A percentile compares a stretch with the other conserved stretches of the same genome.
phyloP scores from a whole-genome alignment of 2,888 invertebrate species.

The Arenicola marina region DNA sequence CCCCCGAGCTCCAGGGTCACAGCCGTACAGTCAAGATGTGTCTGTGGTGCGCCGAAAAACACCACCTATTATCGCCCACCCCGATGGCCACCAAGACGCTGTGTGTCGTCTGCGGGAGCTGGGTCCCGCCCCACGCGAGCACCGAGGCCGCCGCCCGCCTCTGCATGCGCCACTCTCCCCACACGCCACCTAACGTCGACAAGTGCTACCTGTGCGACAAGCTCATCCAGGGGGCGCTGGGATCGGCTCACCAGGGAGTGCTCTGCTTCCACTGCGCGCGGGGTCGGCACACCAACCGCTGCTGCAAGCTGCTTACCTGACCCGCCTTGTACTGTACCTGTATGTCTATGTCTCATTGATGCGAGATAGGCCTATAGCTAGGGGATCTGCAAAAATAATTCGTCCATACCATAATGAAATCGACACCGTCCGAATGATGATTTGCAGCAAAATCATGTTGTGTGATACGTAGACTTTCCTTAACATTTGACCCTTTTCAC shows the following conservation, averaged over 20 bases:
- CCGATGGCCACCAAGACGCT: background rate
- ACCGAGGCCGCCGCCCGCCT: background rate
- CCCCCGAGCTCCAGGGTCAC: background rate
- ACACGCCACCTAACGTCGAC: background rate
- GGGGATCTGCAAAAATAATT: no score
- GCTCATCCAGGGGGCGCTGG: background rate
- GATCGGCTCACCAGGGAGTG: background rate
- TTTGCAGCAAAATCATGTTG: no score
- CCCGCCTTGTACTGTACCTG: no score
- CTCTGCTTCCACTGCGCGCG: background rate
- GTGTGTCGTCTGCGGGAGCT: constrained; percentile 2
- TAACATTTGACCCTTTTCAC: no score
- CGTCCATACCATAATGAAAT: no score
- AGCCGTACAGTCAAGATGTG: background rate
- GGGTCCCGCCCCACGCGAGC: background rate
- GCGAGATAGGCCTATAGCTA: no score
- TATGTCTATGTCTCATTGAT: no score
- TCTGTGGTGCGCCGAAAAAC: background rate
- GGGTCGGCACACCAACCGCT: background rate
- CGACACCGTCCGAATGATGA: no score
- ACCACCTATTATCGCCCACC: background rate
- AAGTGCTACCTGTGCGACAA: background rate
- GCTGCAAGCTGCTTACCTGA: background rate
- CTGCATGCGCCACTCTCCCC: background rate
- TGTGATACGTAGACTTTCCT: no score